These are phyloP conservation scores for Leptestheria dahalacensis DNA, from an alignment of 1,140 invertebrate genomes.

Conservation along the genomic window DNA sequence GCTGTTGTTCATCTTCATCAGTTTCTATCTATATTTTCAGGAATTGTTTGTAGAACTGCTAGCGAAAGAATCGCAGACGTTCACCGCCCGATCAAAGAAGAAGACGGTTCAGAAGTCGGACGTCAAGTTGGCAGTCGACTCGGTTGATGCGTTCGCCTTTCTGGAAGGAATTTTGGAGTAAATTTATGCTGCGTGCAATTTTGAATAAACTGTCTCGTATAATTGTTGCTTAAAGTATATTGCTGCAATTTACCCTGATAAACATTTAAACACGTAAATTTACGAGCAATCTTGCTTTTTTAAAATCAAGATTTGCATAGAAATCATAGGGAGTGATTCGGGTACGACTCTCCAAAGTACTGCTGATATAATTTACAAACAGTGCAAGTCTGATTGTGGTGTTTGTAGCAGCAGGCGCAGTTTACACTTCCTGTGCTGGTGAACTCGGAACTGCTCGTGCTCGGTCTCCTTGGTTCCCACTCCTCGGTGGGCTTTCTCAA, in stretches of 20 bases:
- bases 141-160: slow-evolving; percentile 55
- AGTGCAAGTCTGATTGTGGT: neutral
- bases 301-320: too few species aligned
- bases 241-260: too few species aligned
- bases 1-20: neutral
- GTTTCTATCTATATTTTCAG: too few species aligned
- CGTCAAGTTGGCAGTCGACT: slow-evolving; percentile 52
- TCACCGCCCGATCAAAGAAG: slow-evolving; percentile 52
- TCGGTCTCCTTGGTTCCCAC: neutral
- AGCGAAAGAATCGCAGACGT: slow-evolving; percentile 55
- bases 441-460: neutral
- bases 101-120: slow-evolving; percentile 70
- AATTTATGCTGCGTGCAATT: too few species aligned
- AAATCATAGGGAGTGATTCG: too few species aligned
- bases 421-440: neutral
- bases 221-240: neutral
- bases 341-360: neutral
- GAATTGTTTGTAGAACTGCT: slow-evolving; percentile 72
- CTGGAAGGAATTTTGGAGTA: slow-evolving; percentile 57
- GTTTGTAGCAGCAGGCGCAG: neutral
- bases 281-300: too few species aligned
- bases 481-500: too few species aligned
- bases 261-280: too few species aligned
- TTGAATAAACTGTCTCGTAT: neutral
- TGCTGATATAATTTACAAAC: neutral